Percentiles rank a stretch among this genome's conserved stretches.
phyloP scores from a whole-genome alignment of 1,140 invertebrate genomes.

The Coelopa frigida region DNA sequence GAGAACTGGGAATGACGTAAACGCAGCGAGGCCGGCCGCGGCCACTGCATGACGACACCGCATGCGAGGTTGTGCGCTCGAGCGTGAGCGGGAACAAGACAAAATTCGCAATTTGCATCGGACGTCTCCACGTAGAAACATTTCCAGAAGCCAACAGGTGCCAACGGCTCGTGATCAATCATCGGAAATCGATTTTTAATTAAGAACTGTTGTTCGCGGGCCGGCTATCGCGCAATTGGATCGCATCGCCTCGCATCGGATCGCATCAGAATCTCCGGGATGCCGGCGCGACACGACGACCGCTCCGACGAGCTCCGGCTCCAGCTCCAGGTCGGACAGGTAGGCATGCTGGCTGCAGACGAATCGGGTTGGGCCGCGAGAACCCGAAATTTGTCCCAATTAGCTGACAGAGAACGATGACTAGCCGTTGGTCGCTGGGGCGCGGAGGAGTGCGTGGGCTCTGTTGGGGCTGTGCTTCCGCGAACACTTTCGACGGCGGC shows the following conservation, averaged over 20 bases:
- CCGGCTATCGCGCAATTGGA: slow-evolving; percentile 21
- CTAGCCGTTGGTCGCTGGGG: too few relatives aligned
- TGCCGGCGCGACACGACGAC: slow-evolving; percentile 14
- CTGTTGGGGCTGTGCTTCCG: too few relatives aligned
- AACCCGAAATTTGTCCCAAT: slow-evolving; percentile 42
- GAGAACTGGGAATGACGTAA: slow-evolving; percentile 20
- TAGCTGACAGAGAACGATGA: too few relatives aligned
- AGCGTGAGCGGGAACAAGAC: slow-evolving; percentile 9
- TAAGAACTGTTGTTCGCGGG: slow-evolving; percentile 45
- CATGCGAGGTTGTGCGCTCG: slow-evolving; percentile 5
- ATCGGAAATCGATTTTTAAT: slow-evolving; percentile 43
- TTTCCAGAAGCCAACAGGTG: slow-evolving; percentile 46
- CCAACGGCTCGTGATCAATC: slow-evolving; percentile 43
- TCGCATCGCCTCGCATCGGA: not conserved
- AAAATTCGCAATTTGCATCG: slow-evolving; percentile 4
- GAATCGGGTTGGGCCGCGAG: slow-evolving; percentile 18
- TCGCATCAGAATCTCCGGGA: slow-evolving; percentile 7
- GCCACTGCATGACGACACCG: slow-evolving; percentile 6
- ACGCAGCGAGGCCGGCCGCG: slow-evolving; percentile 11
- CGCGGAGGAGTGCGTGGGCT: too few relatives aligned
- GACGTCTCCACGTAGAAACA: slow-evolving; percentile 22
- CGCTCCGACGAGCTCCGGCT: not conserved
- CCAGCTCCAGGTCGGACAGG: not conserved
- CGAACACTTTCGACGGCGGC: too few relatives aligned
- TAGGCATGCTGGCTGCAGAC: slow-evolving; percentile 10